Evolutionary conservation across 1,140 invertebrate genomes (phyloP), one percentile per base, ranked within the genome.

Genomic region (Himalopsyche phryganea): DNA sequence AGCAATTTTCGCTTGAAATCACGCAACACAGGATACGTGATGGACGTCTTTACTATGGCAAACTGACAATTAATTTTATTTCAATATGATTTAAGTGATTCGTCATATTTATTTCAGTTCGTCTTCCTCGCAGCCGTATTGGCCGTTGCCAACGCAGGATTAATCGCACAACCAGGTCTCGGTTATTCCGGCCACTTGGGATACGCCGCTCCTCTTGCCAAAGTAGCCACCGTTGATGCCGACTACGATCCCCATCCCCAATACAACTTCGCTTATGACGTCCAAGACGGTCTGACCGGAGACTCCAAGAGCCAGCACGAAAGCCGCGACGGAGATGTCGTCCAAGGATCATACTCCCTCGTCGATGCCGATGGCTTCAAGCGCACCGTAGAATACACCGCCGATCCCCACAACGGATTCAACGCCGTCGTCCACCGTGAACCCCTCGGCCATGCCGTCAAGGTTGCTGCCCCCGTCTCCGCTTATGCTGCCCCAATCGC

Each of bases 251-350:
- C 78, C 2, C 73, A 80, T 58, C 80, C 80, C 14, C 79, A 81
- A 66, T 81, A 81, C 66, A 75, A 73, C 44, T 82, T 76, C 68
- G 78, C 78, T 28, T 83, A 83, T 66, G 75, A 80, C 48, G 74
- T 84, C 19, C 75, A 81, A 66, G 82, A 84, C 55, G 72, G 77
- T 19, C 76, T 80, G 63, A 85, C 78, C 38, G 81, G 84, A n/a
- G 81, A 84, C 64, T 75, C 77, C 64, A 83, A 84, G 68, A 79
- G 75, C 58, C 81, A 83, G 68, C 72, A 80, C 48, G 81, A 83
- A 68, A 76, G 71, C 18, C 71, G 81, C 3, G 73, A 77, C 51
- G 81, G 81, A 40, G 81, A 82, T 60, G 72, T 81, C 36, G 81
- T 82, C 10, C 74, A 80, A 63, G 81, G 81, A 55, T 70, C 70